Base-by-base conservation (phyloP, 2,888 invertebrate genomes). In the Cremastinae sp. region DNA sequence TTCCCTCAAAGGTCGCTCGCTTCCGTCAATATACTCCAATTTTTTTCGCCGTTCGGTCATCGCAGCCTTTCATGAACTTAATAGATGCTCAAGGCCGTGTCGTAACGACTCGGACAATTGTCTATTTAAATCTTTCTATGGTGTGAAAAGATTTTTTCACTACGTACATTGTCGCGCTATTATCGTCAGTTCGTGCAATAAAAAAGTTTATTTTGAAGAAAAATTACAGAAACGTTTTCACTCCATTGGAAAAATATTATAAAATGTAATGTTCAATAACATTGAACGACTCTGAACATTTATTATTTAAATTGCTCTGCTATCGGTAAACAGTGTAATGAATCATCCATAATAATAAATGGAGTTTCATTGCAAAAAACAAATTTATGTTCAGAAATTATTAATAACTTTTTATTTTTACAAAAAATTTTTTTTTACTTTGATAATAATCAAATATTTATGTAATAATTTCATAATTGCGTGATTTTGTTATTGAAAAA, bases 1-100 rank as follows among this genome's bases (percentile, higher is more conserved):
- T 61, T 56, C 59, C 75, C 45, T 77, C 81, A 77, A 78, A 80
- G 80, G 78, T 79, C 78, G 77, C 75, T 61, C 68, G 79, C 87
- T 87, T 86, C 85, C 86, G 85, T 80, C 86, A 86, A 88, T 87
- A 76, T 76, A 86, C 86, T 88, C 86, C 85, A 87, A 87, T 87
- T 87, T 87, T 87, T 85, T 83, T 81, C 68, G 71, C 71, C 78
- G 78, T 20, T 45, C 69, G 73, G 53, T 28, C 78, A 79, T 81
- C 59, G 73, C 71, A 20, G 64, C 68, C 51, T 55, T 64, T 75
- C 53, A 58, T 49, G 59, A 10, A 45, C 47, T 70, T 78, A 80
- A 83, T 79, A 65, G 78, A 69, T 73, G 39, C 61, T 72, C 82
- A 83, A 83, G 83, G 83, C 78, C 82, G 76, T 78, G 65, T 77